Base-by-base conservation (phyloP, 1,140 invertebrate species). In the Zaprionus africanus region DNA sequence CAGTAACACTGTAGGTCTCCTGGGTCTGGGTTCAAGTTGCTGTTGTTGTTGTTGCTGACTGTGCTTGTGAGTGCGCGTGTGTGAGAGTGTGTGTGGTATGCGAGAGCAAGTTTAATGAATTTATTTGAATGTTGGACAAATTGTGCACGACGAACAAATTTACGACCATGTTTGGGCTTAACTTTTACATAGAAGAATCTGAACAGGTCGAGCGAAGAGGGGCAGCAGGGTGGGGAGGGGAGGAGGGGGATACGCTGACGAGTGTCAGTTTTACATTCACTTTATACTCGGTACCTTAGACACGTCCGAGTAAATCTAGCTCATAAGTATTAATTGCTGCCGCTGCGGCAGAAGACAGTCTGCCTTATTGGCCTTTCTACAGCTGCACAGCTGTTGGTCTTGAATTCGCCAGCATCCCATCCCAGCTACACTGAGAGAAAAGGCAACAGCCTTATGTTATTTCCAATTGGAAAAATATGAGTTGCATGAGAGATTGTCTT, bases 111-210 rank as follows among this genome's bases (percentile, higher is more conserved):
- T 83, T 90, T 90, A 90, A 90, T 90, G 85, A 90, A 90, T 90
- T 90, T 90, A 90, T 90, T 85, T 90, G 86, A 88, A 86, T 90
- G 85, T 90, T 90, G 85, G 85, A 90, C 85, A 90, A 90, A 90
- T 90, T 90, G 85, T 90, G 81, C 85, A 88, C 85, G 76, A 78
- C 70, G 75, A 81, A 90, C 74, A 90, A 90, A 90, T 90, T 90
- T 90, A 90, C 86, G 85, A 90, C 65, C 82, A 76, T 88, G 78
- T 65, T 75, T 73, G 54, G 63, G 43, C 41, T 77, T 77, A 65
- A 65, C 74, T 72, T 76, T 66, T 76, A 60, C 69, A 54, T 36
- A 60, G 71, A 26, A 38, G 11, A 13, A 54, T 36, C 34, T 13
- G 31, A 28, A 49, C 26, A 53, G 13, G 51, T 31, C n/a, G 28